Conservation (phyloP, 2,888 invertebrate genomes). For the Polylopha cassiicola region DNA sequence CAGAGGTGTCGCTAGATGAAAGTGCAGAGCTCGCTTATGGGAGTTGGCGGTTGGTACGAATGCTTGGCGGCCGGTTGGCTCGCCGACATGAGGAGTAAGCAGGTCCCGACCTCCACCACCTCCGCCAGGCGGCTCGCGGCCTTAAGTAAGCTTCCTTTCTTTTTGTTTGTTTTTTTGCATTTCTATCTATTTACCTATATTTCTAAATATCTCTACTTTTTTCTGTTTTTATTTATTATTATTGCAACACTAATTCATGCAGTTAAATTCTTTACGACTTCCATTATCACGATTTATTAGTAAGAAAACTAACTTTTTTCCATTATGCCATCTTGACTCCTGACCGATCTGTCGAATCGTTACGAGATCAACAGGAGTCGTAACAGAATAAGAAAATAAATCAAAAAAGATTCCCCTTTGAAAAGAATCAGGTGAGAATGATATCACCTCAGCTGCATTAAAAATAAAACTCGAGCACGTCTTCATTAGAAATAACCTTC, state of each 20-base stretch:
- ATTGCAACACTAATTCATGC: constrained; percentile 22
- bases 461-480: constrained; percentile 64
- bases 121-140: constrained; percentile 75
- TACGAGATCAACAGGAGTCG: constrained; percentile 22
- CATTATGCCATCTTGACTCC: too few relatives aligned
- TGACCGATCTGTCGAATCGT: too few relatives aligned
- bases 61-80: constrained; percentile 72
- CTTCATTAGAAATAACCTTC: constrained; percentile 67
- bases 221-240: constrained; percentile 28
- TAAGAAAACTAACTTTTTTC: too few relatives aligned
- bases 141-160: constrained; percentile 75
- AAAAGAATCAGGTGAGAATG: constrained; percentile 52
- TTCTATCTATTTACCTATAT: constrained; percentile 37
- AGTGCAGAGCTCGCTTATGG: constrained; percentile 73
- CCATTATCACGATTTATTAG: too few relatives aligned
- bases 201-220: constrained; percentile 26
- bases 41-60: constrained; percentile 73
- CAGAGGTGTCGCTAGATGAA: constrained; percentile 64
- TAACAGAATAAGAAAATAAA: constrained; percentile 27
- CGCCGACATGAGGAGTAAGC: constrained; percentile 75
- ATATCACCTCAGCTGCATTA: constrained; percentile 55
- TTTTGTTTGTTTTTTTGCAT: constrained; percentile 70
- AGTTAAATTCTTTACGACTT: too few relatives aligned
- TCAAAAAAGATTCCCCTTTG: constrained; percentile 24
- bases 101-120: constrained; percentile 73